These are phyloP conservation scores for Halichoerus grypus DNA, from an alignment of 2,113 vertebrate species.

Conservation along the genomic window DNA sequence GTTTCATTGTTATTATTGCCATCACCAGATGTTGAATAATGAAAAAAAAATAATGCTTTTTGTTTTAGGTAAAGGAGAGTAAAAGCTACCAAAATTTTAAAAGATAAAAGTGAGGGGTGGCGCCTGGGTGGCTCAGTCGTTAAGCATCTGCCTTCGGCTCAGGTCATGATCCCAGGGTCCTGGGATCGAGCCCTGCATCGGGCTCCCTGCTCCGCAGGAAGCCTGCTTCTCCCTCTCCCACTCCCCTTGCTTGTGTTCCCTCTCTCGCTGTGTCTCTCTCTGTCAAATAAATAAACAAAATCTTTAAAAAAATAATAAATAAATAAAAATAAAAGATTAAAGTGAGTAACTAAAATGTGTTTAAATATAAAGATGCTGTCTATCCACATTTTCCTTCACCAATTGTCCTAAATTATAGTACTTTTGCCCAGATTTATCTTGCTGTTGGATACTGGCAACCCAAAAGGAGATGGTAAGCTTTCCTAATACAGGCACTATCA, in stretches of 20 bases:
- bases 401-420: background rate
- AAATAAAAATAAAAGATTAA: background rate
- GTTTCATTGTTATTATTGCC: slow-evolving; percentile 17
- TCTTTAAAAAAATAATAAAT: no score
- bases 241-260: no score
- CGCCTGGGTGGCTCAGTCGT: no score
- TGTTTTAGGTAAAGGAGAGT: background rate
- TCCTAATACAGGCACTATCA: background rate
- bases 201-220: no score
- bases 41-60: background rate
- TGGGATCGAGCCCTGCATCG: no score
- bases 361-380: background rate
- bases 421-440: background rate
- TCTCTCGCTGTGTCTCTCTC: no score
- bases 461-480: background rate
- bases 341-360: background rate
- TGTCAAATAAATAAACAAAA: no score
- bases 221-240: no score
- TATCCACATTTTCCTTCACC: background rate
- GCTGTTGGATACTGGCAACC: background rate
- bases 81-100: background rate
- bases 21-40: background rate
- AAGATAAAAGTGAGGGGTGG: background rate
- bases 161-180: no score
- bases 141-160: no score